Conservation (phyloP, 2,888 invertebrate species). For the Caenorhabditis auriculariae region DNA sequence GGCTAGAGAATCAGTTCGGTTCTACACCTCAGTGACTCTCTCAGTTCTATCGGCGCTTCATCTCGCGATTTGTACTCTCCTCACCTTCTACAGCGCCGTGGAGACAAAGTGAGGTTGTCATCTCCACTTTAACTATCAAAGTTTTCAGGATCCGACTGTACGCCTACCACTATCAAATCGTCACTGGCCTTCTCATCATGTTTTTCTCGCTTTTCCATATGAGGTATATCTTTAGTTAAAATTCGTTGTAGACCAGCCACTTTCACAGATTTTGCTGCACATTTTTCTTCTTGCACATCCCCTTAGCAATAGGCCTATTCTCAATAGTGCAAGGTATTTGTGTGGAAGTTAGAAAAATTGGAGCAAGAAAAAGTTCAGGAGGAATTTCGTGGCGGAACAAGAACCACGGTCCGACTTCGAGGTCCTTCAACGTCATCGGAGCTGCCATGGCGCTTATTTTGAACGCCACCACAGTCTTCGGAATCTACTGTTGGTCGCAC, state of each 20-base stretch:
- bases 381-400: constrained; percentile 29
- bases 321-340: constrained; percentile 29
- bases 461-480: constrained; percentile 33
- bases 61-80: constrained; percentile 31
- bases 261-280: constrained; percentile 38
- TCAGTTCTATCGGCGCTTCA: constrained; percentile 35
- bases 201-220: constrained; percentile 30
- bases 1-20: constrained; percentile 17
- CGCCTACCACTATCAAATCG: constrained; percentile 42
- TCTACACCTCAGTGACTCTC: constrained; percentile 35
- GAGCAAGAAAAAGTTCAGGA: constrained; percentile 5
- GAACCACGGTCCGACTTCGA: constrained; percentile 32
- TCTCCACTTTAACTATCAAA: background rate
- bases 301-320: constrained; percentile 31
- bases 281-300: constrained; percentile 42
- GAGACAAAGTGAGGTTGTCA: constrained; percentile 38
- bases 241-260: background rate
- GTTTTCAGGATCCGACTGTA: constrained; percentile 42
- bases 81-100: constrained; percentile 41
- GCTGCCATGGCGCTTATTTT: constrained; percentile 29
- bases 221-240: constrained; percentile 2
- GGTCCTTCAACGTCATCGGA: constrained; percentile 37
- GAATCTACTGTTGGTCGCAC: constrained; percentile 39
- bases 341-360: background rate
- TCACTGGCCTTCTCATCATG: constrained; percentile 31